These are phyloP conservation scores for Sebastes itinus DNA, from an alignment of 2,797 vertebrate species.

Conservation along the genomic window DNA sequence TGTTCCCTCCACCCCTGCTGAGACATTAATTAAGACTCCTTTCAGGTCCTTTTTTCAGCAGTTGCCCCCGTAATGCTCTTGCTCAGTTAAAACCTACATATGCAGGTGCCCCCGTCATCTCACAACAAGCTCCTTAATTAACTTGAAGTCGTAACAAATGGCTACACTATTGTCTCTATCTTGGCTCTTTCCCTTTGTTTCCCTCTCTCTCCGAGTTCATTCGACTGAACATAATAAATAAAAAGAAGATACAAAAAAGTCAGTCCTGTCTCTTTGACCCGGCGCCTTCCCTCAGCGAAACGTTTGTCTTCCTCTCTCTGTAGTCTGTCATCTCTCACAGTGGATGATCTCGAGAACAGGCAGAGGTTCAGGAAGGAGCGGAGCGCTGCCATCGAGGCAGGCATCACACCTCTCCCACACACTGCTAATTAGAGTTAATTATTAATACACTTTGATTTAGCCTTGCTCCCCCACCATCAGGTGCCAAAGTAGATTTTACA, in stretches of 20 bases:
- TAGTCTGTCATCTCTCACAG: constrained; percentile 73
- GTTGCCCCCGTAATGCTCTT: constrained; percentile 65
- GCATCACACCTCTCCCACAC: constrained; percentile 81
- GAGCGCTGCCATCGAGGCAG: constrained; percentile 75
- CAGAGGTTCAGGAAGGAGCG: constrained; percentile 76
- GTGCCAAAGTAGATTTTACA: constrained; percentile 78
- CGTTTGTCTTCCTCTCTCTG: constrained; percentile 72
- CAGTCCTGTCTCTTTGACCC: constrained; percentile 63
- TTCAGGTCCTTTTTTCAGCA: constrained; percentile 71
- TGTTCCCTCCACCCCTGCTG: constrained; percentile 76
- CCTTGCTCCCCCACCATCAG: constrained; percentile 73
- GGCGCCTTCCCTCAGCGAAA: constrained; percentile 52
- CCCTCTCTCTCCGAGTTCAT: constrained; percentile 23
- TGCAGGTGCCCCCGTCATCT: constrained; percentile 74
- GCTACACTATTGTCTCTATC: constrained; percentile 54
- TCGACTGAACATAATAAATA: constrained; percentile 51
- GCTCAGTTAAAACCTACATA: constrained; percentile 65
- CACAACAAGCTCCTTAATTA: constrained; percentile 79
- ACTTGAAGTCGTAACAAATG: constrained; percentile 74
- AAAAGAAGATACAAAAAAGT: constrained; percentile 57
- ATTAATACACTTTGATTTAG: constrained; percentile 87
- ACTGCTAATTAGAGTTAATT: constrained; percentile 86
- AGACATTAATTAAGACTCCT: constrained; percentile 83
- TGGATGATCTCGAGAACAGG: constrained; percentile 74
- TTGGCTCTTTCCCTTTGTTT: constrained; percentile 45